phyloP scores from a whole-genome alignment of 2,888 invertebrate genomes.

The Dastarcus helophoroides region DNA sequence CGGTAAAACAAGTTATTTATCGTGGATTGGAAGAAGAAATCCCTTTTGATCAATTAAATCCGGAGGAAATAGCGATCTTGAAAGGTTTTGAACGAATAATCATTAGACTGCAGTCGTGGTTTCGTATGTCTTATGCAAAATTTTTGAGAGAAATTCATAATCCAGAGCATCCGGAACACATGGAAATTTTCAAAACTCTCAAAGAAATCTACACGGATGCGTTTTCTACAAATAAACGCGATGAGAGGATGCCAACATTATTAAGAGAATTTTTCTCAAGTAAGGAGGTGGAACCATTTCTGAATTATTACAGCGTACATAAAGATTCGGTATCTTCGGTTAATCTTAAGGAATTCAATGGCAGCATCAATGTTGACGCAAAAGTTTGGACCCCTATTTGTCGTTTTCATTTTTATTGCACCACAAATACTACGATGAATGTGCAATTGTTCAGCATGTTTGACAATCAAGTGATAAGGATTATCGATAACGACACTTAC shows the following conservation, averaged over 20 bases:
- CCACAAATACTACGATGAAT: slow-evolving; percentile 15
- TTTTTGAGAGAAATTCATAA: slow-evolving; percentile 19
- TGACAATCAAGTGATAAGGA: slow-evolving; percentile 21
- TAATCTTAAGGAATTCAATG: slow-evolving; percentile 17
- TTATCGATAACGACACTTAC: slow-evolving; percentile 29
- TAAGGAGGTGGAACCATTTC: slow-evolving; percentile 12
- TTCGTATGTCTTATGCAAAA: slow-evolving; percentile 23
- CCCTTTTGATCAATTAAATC: slow-evolving; percentile 13
- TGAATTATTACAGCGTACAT: slow-evolving; percentile 18
- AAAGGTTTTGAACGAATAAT: slow-evolving; percentile 22
- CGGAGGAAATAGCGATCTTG: slow-evolving; percentile 18
- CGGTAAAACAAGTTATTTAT: no score
- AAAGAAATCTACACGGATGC: slow-evolving; percentile 21
- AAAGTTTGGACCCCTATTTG: slow-evolving; percentile 23
- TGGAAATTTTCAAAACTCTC: slow-evolving; percentile 20
- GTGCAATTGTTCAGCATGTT: slow-evolving; percentile 24
- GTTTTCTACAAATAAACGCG: slow-evolving; percentile 21
- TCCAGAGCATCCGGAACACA: slow-evolving; percentile 18
- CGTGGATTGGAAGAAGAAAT: slow-evolving; percentile 3
- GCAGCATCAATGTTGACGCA: slow-evolving; percentile 8
- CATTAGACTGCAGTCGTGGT: slow-evolving; percentile 26
- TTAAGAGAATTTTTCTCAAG: slow-evolving; percentile 22
- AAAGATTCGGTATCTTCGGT: slow-evolving; percentile 22
- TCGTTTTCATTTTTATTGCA: slow-evolving; percentile 16
- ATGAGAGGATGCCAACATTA: slow-evolving; percentile 15